These are phyloP conservation scores for Ctenopoma multispine DNA, from an alignment of 2,797 vertebrate species.

Conservation along the genomic window DNA sequence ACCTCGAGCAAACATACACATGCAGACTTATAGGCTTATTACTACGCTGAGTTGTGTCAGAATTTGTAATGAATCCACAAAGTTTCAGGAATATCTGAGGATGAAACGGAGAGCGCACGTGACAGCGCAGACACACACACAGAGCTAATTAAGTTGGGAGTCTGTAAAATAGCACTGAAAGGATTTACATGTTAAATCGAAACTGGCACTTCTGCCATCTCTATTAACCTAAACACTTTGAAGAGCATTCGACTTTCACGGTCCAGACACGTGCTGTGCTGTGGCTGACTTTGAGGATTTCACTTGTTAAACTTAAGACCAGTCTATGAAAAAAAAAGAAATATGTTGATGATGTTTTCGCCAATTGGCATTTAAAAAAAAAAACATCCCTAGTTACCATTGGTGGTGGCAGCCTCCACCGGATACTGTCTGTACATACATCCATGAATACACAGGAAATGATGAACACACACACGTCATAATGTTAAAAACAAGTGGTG, in stretches of 20 bases:
- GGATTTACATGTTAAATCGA: not conserved
- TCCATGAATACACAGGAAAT: not conserved
- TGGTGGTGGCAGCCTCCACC: not conserved
- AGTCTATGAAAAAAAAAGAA: not conserved
- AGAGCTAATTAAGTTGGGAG: not conserved
- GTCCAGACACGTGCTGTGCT: not conserved
- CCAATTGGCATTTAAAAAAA: not conserved
- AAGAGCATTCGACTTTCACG: not conserved
- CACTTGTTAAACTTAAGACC: not conserved
- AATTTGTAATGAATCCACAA: not conserved
- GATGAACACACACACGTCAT: not conserved
- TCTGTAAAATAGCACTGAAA: not conserved
- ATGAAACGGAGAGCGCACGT: not conserved
- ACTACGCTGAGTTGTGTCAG: not conserved
- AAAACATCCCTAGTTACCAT: not conserved
- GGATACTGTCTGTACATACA: constrained; percentile 10
- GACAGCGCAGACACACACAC: not conserved
- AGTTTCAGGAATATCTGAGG: not conserved
- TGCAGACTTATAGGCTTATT: not conserved
- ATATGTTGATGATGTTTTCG: too few relatives aligned
- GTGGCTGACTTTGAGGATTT: not conserved
- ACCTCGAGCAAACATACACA: not conserved
- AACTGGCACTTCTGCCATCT: not conserved
- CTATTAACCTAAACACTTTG: too few relatives aligned
- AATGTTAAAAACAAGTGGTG: not conserved